Conservation (phyloP, 92 coral and sea anemone species). For the Palythoa heliodiscus region DNA sequence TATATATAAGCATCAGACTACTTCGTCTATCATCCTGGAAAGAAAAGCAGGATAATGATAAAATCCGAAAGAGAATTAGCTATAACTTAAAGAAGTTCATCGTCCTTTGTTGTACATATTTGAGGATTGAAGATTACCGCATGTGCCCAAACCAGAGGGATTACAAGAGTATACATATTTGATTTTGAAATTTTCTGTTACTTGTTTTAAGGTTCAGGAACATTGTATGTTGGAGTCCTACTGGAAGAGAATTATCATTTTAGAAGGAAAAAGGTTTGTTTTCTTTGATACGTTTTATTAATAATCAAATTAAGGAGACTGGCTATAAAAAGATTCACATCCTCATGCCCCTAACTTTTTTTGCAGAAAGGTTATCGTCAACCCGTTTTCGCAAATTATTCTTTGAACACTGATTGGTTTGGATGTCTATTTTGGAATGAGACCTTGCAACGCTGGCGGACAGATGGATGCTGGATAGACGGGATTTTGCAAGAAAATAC, state of each 20-base stretch:
- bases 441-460: conserved; percentile 50
- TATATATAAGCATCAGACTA: no score
- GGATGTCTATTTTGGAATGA: conserved; percentile 83
- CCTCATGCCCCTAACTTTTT: neutral
- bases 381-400: conserved; percentile 53
- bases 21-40: no score
- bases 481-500: conserved; percentile 44
- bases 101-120: no score
- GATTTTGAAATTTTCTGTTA: neutral
- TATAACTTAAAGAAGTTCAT: no score
- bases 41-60: no score
- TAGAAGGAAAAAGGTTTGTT: conserved; percentile 64
- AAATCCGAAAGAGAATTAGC: no score
- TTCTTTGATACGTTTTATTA: neutral
- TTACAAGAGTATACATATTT: neutral
- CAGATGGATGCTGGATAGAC: conserved; percentile 66
- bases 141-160: no score
- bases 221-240: conserved; percentile 50
- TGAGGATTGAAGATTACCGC: no score
- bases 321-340: neutral
- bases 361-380: conserved; percentile 35
- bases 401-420: conserved; percentile 62
- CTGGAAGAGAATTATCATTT: conserved; percentile 59
- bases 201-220: conserved; percentile 48
- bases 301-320: neutral